phyloP scores from a whole-genome alignment of 2,113 vertebrate genomes.

The Crotalus tigris region DNA sequence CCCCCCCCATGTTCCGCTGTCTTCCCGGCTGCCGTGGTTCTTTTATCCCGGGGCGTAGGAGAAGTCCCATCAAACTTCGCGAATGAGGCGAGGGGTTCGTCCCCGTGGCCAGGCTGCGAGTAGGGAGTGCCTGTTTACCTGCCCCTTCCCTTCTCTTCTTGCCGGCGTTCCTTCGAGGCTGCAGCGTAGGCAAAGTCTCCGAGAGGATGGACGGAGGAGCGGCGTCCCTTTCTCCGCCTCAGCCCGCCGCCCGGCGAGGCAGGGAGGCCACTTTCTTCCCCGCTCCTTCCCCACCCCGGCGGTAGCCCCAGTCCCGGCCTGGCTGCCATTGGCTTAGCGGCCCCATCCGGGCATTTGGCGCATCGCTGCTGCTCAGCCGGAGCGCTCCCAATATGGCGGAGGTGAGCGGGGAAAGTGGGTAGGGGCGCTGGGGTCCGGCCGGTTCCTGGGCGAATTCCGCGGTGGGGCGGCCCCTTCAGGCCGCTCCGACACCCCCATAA shows the following conservation, averaged over 20 bases:
- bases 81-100: neutral
- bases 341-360: conserved; percentile 88
- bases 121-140: neutral
- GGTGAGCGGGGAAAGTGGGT: conserved; percentile 89
- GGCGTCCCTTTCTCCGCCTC: conserved; percentile 21
- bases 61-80: neutral
- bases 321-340: conserved; percentile 80
- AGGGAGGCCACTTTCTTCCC: neutral
- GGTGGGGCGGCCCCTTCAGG: neutral
- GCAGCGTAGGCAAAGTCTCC: neutral
- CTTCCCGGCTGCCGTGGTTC: neutral
- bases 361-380: conserved; percentile 82
- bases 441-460: neutral
- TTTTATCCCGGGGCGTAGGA: neutral
- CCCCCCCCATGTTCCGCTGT: neutral
- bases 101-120: neutral
- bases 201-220: conserved; percentile 8
- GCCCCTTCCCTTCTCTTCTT: neutral
- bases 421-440: conserved; percentile 70
- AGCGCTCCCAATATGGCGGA: conserved; percentile 98
- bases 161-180: neutral
- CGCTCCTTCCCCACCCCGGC: conserved; percentile 37
- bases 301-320: conserved; percentile 37
- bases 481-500: neutral
- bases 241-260: conserved; percentile 40